Evolutionary conservation across 2,113 vertebrate genomes (phyloP).

Genomic region (Piaya cayana): DNA sequence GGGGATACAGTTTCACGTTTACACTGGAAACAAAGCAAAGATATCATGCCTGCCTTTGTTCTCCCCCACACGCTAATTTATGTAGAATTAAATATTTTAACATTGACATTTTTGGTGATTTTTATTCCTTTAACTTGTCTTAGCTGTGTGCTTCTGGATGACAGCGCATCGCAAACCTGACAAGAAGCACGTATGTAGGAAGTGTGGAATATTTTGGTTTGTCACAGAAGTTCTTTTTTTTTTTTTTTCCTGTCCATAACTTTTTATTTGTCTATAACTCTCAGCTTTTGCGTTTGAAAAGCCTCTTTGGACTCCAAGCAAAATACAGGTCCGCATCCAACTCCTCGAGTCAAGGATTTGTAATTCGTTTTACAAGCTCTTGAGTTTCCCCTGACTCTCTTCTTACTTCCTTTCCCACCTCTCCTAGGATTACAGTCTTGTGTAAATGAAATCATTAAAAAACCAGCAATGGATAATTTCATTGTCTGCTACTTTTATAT

Average conservation of each 20-base stretch:
- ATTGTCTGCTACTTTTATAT: not conserved
- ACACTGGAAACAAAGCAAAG: not conserved
- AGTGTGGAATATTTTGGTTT: not conserved
- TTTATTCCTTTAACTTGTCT: not conserved
- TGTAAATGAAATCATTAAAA: not conserved
- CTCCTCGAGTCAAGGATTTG: not conserved
- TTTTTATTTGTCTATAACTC: accelerated
- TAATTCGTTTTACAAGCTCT: not conserved
- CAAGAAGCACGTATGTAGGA: not conserved
- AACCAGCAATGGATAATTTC: not conserved
- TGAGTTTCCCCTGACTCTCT: not conserved
- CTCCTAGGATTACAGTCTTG: not conserved
- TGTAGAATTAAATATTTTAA: not conserved
- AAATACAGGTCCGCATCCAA: not conserved
- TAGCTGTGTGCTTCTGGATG: not conserved
- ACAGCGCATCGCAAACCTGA: not conserved
- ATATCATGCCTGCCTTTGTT: not conserved
- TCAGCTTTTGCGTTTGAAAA: not conserved
- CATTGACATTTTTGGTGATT: not conserved
- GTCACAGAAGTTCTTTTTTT: not conserved
- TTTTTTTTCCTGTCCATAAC: not conserved
- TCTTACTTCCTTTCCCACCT: not conserved
- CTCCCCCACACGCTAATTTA: not conserved
- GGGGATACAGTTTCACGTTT: not conserved
- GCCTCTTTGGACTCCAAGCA: not conserved